Base-by-base conservation (phyloP, 2,113 vertebrate genomes). In the Indri indri region DNA sequence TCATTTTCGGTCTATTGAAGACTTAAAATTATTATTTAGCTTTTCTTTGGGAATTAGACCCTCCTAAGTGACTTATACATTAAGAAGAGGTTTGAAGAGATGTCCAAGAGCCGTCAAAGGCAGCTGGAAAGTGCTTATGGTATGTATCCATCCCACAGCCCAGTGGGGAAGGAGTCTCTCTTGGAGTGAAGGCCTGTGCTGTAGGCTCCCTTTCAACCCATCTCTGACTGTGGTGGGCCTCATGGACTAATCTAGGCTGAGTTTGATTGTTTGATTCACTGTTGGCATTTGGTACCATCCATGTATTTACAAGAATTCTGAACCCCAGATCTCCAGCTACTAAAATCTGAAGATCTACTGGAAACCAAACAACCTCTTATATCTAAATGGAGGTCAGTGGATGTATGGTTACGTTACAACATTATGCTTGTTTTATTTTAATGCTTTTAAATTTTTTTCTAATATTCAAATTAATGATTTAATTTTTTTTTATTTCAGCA, bases 11-110 rank as follows among this genome's bases (percentile, higher is more conserved):
- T 76, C 34, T 27, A 80, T 9, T 71, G 59, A 95, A 50, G 50
- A 80, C 70, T 86, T 91, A 86, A 74, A 94, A 82, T 94, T 76
- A 80, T 86, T 76, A 68, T 42, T 89, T 93, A n/a, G n/a, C 80
- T 63, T 95, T 95, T 88, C 25, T 82, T 52, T 47, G 52, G 18
- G 68, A 80, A 83, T 52, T 54, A 91, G 61, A 57, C 0, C n/a
- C 47, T 94, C 11, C 66, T 88, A 71, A 96, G 17, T 73, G 52
- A 96, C 27, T 86, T 89, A 20, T 3, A 54, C 11, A 42, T 73
- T 61, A 59, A 65, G 63, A 81, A 85, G 45, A 76, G 34, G 7
- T n/a, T 90, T 88, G 85, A 88, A 66, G 54, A 76, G 37, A 52
- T 54, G 14, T 50, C 18, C 57, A 76, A 25, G 10, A 2, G 5